Base-by-base conservation (phyloP, 1,140 invertebrate genomes). In the Cecropterus lyciades region DNA sequence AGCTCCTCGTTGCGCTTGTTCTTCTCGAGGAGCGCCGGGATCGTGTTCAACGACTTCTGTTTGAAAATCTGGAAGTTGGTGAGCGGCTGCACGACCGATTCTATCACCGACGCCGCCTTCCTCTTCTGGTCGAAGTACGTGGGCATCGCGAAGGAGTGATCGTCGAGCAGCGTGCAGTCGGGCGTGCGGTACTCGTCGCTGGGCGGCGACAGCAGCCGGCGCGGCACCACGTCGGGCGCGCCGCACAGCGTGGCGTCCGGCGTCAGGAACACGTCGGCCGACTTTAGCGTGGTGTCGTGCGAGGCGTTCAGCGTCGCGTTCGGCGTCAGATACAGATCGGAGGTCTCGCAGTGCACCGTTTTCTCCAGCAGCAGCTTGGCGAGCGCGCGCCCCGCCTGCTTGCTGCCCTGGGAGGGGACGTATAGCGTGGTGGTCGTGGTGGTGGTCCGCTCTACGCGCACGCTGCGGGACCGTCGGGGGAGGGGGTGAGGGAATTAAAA, bases 61-160 rank as follows among this genome's bases (percentile, higher is more conserved):
- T 93, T 93, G 71, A 92, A 89, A 17, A 92, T 81, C 16, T 91
- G 92, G 73, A 93, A 93, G 71, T 92, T 91, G 20, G 87, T 74
- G 20, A 92, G 80, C 55, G 92, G 92, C 55, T 86, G 70, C 6
- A 89, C 88, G 30, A 84, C 85, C 15, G 85, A 79, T n/a, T 75
- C 75, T 30, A 87, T 79, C 9, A 87, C 67, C 4, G 82, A 76
- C 42, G 84, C 85, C 11, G 84, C 87, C 13, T 81, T 80, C 49
- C 72, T 79, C 72, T 91, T 92, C 66, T 77, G 83, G 67, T 92
- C 92, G 79, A 93, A 93, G 72, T 93, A 93, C 0, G 90, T 87
- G 17, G 89, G 89, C 82, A 92, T 87, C 37, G 87, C 81, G 80
- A 90, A 91, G n/a, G 82, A 78, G 59, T 65, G 63, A 9, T 87